These are phyloP conservation scores for Nymphalis io DNA, from an alignment of 1,140 invertebrate genomes.

Conservation along the genomic window DNA sequence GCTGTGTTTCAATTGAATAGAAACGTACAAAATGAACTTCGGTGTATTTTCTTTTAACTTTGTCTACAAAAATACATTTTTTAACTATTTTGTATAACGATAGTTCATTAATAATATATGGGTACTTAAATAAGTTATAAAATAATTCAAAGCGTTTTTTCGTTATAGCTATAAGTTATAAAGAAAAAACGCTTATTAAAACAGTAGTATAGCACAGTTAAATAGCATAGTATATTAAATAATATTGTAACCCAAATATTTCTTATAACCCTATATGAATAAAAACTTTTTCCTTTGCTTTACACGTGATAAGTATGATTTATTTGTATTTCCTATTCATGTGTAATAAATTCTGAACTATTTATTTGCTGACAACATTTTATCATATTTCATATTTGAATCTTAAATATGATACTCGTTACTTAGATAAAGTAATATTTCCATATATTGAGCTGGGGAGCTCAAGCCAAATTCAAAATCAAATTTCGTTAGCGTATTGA, in stretches of 20 bases:
- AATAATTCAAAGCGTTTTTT: no score
- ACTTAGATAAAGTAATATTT: conserved; percentile 12
- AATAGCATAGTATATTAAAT: no score
- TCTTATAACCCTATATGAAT: background rate
- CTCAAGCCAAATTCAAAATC: conserved; percentile 14
- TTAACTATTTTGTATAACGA: background rate
- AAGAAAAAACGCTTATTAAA: no score
- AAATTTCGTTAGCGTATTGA: conserved; percentile 11
- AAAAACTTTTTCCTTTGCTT: background rate
- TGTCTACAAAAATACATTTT: background rate
- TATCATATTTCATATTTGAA: conserved; percentile 15
- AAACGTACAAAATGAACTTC: background rate
- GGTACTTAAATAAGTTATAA: background rate
- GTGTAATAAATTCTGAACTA: background rate
- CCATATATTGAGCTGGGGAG: background rate
- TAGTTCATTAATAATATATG: background rate
- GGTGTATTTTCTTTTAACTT: background rate
- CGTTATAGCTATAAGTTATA: no score
- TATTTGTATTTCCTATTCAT: background rate
- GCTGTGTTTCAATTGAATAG: background rate
- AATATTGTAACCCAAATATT: no score
- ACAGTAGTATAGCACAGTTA: no score
- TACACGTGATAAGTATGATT: background rate
- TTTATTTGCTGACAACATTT: conserved; percentile 5
- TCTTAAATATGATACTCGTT: conserved; percentile 11